A percentile compares a stretch with the other conserved stretches of the same genome.
These are phyloP conservation scores for Epinephelus cyanopodus DNA, from an alignment of 2,113 vertebrate species.

Conservation along the genomic window DNA sequence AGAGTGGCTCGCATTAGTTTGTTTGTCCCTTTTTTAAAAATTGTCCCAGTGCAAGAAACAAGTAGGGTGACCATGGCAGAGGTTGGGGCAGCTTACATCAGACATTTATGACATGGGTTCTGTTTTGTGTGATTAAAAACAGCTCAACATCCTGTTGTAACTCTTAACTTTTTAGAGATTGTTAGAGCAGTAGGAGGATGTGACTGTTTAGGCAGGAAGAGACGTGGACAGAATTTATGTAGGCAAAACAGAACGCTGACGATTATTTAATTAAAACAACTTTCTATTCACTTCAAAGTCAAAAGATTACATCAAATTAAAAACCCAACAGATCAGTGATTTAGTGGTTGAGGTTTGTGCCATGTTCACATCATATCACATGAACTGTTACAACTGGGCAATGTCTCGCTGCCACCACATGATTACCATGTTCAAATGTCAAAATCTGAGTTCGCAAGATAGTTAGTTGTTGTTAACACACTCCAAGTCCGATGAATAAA, in stretches of 20 bases:
- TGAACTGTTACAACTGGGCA: not conserved
- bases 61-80: constrained; percentile 88
- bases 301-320: not conserved
- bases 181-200: not conserved
- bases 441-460: not conserved
- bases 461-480: no score
- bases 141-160: no score
- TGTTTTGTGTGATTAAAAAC: not conserved
- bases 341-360: not conserved
- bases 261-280: not conserved
- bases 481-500: not conserved
- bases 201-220: not conserved
- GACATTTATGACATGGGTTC: not conserved
- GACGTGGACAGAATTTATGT: not conserved
- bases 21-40: constrained; percentile 54
- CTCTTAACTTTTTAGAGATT: not conserved
- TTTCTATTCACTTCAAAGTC: constrained; percentile 1
- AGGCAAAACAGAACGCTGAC: not conserved
- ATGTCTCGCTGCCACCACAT: not conserved
- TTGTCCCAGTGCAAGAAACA: constrained; percentile 89
- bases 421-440: not conserved
- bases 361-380: constrained; percentile 16
- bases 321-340: not conserved
- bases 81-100: not conserved
- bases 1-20: constrained; percentile 89